Percentiles rank a stretch among this genome's conserved stretches.
phyloP scores from a whole-genome alignment of 2,888 invertebrate species.

The Drosophila mettleri region DNA sequence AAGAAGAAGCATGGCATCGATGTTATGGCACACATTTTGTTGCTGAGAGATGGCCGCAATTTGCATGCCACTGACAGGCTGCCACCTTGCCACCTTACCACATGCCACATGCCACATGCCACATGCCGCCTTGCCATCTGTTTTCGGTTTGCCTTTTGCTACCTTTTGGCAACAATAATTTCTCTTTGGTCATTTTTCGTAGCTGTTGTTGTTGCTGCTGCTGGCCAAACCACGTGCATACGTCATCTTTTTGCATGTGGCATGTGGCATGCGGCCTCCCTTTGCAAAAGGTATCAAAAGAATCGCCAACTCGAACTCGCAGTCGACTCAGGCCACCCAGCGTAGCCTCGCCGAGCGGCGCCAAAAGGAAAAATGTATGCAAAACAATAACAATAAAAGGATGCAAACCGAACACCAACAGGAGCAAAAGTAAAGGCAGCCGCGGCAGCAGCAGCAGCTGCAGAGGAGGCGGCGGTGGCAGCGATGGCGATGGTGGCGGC shows the following conservation, averaged over 20 bases:
- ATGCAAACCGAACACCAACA: conserved; percentile 38
- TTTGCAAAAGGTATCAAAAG: conserved; percentile 49
- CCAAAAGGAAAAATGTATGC: conserved; percentile 54
- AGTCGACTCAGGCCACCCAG: conserved; percentile 18
- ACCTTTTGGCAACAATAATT: conserved; percentile 7
- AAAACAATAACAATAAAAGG: conserved; percentile 42
- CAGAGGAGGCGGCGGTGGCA: background rate
- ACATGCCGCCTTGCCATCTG: conserved; percentile 31
- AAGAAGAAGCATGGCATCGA: background rate
- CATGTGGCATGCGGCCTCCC: background rate
- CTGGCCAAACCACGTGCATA: conserved; percentile 4
- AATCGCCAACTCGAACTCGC: conserved; percentile 22
- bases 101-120: conserved; percentile 9
- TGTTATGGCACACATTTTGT: conserved; percentile 12
- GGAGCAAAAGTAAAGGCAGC: conserved; percentile 51
- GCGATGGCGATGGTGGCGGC: background rate
- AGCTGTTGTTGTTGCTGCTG: background rate
- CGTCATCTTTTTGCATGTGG: conserved; percentile 39
- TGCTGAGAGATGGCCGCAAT: conserved; percentile 15
- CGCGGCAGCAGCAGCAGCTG: conserved; percentile 10
- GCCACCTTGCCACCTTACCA: conserved; percentile 14
- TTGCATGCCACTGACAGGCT: conserved; percentile 30
- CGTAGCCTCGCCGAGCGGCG: background rate
- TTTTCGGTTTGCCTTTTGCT: conserved; percentile 20
- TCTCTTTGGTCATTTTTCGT: conserved; percentile 32